These are phyloP conservation scores for Lepus townsendii DNA, from an alignment of 2,797 vertebrate genomes.

Conservation along the genomic window DNA sequence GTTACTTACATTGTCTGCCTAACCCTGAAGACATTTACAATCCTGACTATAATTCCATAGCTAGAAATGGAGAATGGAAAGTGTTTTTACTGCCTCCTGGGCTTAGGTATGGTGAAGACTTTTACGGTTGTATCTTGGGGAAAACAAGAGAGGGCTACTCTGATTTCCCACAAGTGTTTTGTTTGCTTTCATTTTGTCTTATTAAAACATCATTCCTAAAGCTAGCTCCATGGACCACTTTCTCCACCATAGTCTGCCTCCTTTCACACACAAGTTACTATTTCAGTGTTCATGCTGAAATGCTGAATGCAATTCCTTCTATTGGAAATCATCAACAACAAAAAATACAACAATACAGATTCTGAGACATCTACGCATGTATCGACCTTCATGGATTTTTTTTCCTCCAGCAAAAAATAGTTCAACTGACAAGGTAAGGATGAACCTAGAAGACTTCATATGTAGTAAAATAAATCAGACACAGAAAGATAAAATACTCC, in stretches of 20 bases:
- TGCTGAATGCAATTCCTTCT: background rate
- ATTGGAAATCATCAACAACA: slow-evolving; percentile 24
- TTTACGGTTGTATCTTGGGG: background rate
- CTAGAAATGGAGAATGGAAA: background rate
- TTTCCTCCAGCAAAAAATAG: background rate
- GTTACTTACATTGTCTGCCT: background rate
- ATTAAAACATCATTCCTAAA: background rate
- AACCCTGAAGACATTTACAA: slow-evolving; percentile 3
- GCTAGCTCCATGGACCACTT: background rate
- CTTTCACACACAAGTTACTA: background rate
- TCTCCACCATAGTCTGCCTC: background rate
- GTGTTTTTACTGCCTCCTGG: background rate
- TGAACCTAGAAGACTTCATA: background rate
- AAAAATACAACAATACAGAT: background rate
- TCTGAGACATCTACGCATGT: background rate
- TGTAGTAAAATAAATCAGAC: background rate
- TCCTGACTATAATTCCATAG: background rate
- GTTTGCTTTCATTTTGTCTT: background rate
- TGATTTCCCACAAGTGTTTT: background rate
- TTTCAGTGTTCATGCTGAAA: background rate
- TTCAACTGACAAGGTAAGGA: background rate
- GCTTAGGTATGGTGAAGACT: background rate
- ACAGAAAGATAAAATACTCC: background rate
- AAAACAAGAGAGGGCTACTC: background rate
- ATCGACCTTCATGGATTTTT: background rate